A percentile compares a stretch with the other conserved stretches of the same genome.
phyloP scores from a whole-genome alignment of 64 coral and sea anemone species.

The Acropora yongei region DNA sequence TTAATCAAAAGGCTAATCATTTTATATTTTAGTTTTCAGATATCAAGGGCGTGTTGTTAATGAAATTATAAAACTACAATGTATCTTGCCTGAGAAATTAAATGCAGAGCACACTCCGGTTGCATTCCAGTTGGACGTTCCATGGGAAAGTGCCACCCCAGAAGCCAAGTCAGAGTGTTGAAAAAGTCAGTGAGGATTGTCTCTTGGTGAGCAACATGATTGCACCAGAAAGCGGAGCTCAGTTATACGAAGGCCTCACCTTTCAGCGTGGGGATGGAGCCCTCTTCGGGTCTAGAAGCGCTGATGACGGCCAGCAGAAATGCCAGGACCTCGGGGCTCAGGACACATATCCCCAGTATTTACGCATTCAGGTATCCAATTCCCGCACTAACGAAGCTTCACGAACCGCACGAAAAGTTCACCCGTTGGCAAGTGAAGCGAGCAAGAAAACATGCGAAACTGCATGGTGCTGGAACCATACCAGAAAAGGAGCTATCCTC shows the following conservation, averaged over 20 bases:
- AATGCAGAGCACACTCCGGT: not conserved
- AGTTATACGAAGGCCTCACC: not conserved
- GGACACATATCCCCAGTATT: constrained; percentile 46
- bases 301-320: constrained; percentile 34
- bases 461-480: not conserved
- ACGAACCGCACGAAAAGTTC: constrained; percentile 21
- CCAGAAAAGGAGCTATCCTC: not conserved
- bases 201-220: not conserved
- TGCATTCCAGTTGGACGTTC: not conserved
- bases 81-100: not conserved
- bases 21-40: not conserved
- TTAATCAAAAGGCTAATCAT: not conserved
- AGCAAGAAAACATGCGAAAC: constrained; percentile 9
- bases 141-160: not conserved
- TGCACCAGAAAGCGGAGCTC: not conserved
- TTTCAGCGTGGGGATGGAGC: not conserved
- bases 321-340: constrained; percentile 27
- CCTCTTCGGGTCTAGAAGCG: not conserved
- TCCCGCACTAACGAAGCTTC: not conserved
- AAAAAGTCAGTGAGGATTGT: not conserved
- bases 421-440: constrained; percentile 5
- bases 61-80: not conserved
- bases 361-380: not conserved
- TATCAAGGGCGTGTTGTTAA: not conserved
- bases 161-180: not conserved